These are phyloP conservation scores for Popillia japonica DNA, from an alignment of 1,140 invertebrate species.

Conservation along the genomic window DNA sequence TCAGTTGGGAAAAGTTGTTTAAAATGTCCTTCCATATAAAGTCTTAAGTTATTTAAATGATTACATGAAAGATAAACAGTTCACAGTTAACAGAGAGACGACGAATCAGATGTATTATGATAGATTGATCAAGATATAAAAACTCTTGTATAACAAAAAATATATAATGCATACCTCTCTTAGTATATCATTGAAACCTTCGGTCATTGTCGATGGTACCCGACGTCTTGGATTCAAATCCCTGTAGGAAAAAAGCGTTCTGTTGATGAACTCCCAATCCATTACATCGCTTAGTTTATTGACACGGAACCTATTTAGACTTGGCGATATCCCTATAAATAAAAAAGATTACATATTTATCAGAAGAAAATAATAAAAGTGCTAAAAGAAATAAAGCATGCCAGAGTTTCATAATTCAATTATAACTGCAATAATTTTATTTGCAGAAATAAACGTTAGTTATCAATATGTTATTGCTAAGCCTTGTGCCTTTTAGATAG, in stretches of 20 bases:
- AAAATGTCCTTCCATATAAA: too few relatives aligned
- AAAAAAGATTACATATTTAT: not conserved
- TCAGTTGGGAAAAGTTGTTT: too few relatives aligned
- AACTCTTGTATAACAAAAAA: too few relatives aligned
- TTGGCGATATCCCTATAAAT: constrained; percentile 72
- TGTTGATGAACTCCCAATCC: constrained; percentile 83
- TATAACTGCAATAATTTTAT: not conserved
- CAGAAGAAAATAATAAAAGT: not conserved
- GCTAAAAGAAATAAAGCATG: not conserved
- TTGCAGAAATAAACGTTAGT: not conserved
- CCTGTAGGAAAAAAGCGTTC: constrained; percentile 80
- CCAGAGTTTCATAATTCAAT: not conserved
- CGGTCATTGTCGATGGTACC: constrained; percentile 79
- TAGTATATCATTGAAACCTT: constrained; percentile 86
- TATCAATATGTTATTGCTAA: constrained; percentile 15
- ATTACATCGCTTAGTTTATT: constrained; percentile 74
- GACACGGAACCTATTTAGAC: constrained; percentile 77
- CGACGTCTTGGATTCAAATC: constrained; percentile 86
- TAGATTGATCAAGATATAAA: too few relatives aligned
- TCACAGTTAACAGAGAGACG: too few relatives aligned
- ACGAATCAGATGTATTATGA: too few relatives aligned
- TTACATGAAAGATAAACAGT: too few relatives aligned
- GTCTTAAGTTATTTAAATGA: too few relatives aligned
- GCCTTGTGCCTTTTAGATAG: not conserved
- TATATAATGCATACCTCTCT: constrained; percentile 69